Percentiles rank a stretch among this genome's conserved stretches.
Evolutionary conservation across 1,140 invertebrate species (phyloP).

Genomic region (Anagrus nilaparvatae): DNA sequence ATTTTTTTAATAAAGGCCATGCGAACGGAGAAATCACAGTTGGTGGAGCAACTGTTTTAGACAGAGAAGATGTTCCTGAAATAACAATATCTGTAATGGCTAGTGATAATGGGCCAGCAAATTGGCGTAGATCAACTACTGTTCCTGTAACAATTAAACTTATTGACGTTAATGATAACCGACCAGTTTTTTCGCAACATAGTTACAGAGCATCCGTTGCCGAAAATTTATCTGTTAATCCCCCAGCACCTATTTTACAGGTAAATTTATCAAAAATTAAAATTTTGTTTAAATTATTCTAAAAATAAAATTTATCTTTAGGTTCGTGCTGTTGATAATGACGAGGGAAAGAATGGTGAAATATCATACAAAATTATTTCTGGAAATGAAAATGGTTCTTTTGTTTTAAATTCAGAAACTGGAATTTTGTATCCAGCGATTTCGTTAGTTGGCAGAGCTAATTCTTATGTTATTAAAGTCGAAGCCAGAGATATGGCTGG

Average conservation of each 20-base stretch:
- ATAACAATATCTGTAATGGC: constrained; percentile 70
- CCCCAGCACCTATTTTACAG: constrained; percentile 68
- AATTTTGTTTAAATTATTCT: not conserved
- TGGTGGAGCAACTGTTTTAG: constrained; percentile 58
- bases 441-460: constrained; percentile 51
- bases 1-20: constrained; percentile 30
- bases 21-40: constrained; percentile 71
- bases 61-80: constrained; percentile 62
- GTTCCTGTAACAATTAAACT: constrained; percentile 73
- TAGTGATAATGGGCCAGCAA: constrained; percentile 62
- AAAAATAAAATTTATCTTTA: constrained; percentile 13
- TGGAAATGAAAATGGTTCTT: constrained; percentile 61
- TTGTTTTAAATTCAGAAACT: constrained; percentile 58
- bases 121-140: constrained; percentile 54
- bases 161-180: constrained; percentile 74
- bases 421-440: constrained; percentile 70
- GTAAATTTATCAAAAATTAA: constrained; percentile 28
- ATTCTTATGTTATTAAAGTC: constrained; percentile 58
- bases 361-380: constrained; percentile 62
- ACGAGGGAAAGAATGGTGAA: constrained; percentile 64
- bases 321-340: constrained; percentile 64
- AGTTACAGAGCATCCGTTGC: constrained; percentile 68
- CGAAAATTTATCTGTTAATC: constrained; percentile 70
- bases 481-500: constrained; percentile 65
- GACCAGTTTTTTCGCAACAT: constrained; percentile 64